Evolutionary conservation across 2,797 vertebrate genomes (phyloP).

Genomic region (Margarornis squamiger): DNA sequence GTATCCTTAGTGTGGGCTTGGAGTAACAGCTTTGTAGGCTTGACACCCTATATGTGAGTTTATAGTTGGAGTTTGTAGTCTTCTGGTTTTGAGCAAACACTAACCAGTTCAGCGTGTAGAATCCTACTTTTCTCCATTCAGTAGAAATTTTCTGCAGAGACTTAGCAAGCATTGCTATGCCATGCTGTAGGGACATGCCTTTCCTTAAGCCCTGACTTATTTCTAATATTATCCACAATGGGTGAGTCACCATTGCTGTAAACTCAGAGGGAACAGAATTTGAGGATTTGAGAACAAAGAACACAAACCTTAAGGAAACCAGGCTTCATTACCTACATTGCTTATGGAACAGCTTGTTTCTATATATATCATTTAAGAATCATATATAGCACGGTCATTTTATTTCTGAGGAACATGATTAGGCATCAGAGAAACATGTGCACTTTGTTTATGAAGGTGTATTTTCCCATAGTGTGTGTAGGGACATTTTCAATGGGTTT

Average conservation of each 20-base stretch:
- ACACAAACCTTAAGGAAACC: not conserved
- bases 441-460: not conserved
- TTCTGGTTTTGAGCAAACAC: not conserved
- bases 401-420: not conserved
- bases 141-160: not conserved
- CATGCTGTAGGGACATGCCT: not conserved
- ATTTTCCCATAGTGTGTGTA: not conserved
- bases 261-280: not conserved
- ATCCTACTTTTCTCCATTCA: not conserved
- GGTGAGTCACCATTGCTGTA: not conserved
- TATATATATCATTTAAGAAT: not conserved
- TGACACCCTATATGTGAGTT: not conserved
- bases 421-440: not conserved
- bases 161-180: not conserved
- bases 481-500: not conserved
- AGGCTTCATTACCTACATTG: not conserved
- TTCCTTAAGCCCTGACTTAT: not conserved
- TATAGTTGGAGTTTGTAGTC: not conserved
- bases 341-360: conserved; percentile 21
- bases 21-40: not conserved
- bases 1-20: not conserved
- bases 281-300: conserved; percentile 39
- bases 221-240: not conserved
- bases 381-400: not conserved
- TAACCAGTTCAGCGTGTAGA: not conserved